Conservation (phyloP, 1,140 invertebrate genomes). For the Leucophenga varia region DNA sequence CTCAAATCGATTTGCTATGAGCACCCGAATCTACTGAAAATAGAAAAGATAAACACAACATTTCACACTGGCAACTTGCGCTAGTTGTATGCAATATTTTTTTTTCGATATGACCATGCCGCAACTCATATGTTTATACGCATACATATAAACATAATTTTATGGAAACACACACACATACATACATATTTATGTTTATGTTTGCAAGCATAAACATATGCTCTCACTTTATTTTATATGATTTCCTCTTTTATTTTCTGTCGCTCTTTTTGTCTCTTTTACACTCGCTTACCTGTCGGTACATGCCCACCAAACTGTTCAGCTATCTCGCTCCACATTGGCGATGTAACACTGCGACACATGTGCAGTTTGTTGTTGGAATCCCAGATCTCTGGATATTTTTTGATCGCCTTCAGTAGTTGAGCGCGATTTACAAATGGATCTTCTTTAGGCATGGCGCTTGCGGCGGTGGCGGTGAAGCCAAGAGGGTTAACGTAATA, state of each 20-base stretch:
- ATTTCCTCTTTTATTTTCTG: neutral
- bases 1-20: no score
- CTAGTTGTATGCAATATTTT: no score
- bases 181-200: neutral
- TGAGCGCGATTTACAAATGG: conserved; percentile 52
- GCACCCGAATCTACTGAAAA: no score
- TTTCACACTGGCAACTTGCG: no score
- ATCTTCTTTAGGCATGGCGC: conserved; percentile 49
- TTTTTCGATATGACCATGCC: no score
- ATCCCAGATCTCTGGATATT: conserved; percentile 53
- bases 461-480: neutral
- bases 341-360: conserved; percentile 52
- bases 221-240: conserved; percentile 22
- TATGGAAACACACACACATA: conserved; percentile 4
- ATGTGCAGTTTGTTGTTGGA: conserved; percentile 52
- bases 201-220: no score
- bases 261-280: neutral
- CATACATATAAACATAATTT: conserved; percentile 7
- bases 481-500: no score
- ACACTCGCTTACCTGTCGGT: conserved; percentile 40
- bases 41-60: no score
- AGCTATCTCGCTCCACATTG: conserved; percentile 54
- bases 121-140: conserved; percentile 12
- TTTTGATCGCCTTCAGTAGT: conserved; percentile 50
- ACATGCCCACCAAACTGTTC: conserved; percentile 53